A percentile compares a stretch with the other conserved stretches of the same genome.
Conservation (phyloP, 2,113 vertebrate species). For the Callocephalon fimbriatum region DNA sequence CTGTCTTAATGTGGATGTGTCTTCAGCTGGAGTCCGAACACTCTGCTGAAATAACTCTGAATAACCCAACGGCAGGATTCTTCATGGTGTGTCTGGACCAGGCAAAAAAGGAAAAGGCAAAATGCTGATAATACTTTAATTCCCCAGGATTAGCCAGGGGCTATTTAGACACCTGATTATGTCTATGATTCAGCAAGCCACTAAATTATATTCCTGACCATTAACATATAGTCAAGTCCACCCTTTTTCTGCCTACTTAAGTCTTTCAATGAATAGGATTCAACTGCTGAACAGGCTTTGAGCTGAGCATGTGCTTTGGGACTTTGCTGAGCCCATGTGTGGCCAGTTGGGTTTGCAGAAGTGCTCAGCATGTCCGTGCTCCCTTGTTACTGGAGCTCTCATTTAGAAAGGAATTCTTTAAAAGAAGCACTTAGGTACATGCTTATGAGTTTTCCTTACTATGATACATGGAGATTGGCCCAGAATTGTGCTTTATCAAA, state of each 20-base stretch:
- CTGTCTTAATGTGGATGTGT: not conserved
- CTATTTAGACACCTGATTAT: not conserved
- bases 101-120: not conserved
- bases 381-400: not conserved
- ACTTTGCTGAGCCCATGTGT: not conserved
- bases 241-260: not conserved
- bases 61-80: not conserved
- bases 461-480: not conserved
- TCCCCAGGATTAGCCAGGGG: not conserved
- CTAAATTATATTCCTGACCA: not conserved
- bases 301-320: not conserved
- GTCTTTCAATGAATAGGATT: not conserved
- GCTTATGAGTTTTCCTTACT: not conserved
- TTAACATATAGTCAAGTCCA: not conserved
- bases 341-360: not conserved
- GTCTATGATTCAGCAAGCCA: accelerated
- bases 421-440: not conserved
- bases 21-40: not conserved
- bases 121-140: not conserved
- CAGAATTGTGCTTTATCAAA: not conserved
- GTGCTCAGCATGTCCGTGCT: not conserved
- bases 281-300: not conserved
- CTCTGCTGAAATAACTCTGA: not conserved
- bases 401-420: not conserved
- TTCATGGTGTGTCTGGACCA: not conserved